Conservation (phyloP, 30 jellyfish, hydroid and myxozoan genomes). For the Aurelia aurita region DNA sequence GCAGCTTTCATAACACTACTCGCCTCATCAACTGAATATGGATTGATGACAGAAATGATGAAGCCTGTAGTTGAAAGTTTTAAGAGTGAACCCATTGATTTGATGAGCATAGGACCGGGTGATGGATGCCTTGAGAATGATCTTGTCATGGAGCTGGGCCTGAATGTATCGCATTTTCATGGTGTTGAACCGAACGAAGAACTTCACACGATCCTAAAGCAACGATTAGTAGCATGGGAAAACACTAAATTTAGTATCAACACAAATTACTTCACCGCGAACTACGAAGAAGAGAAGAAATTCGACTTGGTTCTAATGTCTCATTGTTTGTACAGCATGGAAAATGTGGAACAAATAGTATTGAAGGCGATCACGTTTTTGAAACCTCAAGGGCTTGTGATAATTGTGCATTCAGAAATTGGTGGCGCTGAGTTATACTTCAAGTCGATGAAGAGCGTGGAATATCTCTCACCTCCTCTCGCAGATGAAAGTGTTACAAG, state of each 20-base stretch:
- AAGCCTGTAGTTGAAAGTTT: conserved; percentile 31
- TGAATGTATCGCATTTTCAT: conserved; percentile 3
- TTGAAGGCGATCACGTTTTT: conserved; percentile 25
- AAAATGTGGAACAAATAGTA: conserved; percentile 1
- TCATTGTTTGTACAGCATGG: too few species aligned
- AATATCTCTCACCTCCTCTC: background rate
- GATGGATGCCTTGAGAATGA: conserved; percentile 49
- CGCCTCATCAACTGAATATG: conserved; percentile 25
- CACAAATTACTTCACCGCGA: conserved; percentile 17
- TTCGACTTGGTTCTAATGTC: conserved; percentile 59
- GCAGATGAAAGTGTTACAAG: background rate
- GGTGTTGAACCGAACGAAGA: conserved; percentile 58
- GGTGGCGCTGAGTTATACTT: conserved; percentile 12
- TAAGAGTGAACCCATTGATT: conserved; percentile 25
- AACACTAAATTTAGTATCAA: conserved; percentile 5
- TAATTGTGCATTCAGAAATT: background rate
- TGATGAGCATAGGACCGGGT: conserved; percentile 68
- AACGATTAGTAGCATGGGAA: conserved; percentile 33
- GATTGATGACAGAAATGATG: background rate
- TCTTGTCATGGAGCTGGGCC: conserved; percentile 6
- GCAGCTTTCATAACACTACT: too few species aligned
- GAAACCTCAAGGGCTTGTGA: background rate
- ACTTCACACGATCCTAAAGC: conserved; percentile 25
- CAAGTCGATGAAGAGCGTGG: conserved; percentile 8
- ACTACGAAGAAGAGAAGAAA: conserved; percentile 21